Conservation (phyloP, 2,888 invertebrate species). For the Endotricha flammealis region DNA sequence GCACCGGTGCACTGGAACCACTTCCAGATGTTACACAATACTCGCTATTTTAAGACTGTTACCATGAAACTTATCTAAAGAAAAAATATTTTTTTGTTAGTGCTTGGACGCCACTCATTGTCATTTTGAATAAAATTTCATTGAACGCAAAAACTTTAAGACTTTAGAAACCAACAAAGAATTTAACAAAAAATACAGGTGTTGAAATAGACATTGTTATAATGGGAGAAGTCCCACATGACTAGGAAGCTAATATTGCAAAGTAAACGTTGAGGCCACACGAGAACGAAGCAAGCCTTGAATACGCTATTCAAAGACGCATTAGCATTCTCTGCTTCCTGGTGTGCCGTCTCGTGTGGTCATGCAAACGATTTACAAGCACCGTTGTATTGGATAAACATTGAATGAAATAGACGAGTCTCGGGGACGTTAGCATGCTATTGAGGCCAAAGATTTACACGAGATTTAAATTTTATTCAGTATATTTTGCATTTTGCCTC, state of each 20-base stretch:
- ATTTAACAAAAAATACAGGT: not conserved
- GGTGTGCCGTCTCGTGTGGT: slow-evolving; percentile 53
- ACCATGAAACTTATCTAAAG: slow-evolving; percentile 30
- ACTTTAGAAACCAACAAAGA: not conserved
- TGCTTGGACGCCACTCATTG: not conserved
- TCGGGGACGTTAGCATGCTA: slow-evolving; percentile 59
- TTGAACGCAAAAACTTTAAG: slow-evolving; percentile 9
- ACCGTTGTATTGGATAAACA: slow-evolving; percentile 36
- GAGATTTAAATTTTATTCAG: slow-evolving; percentile 50
- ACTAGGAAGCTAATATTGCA: slow-evolving; percentile 57
- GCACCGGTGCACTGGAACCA: slow-evolving; percentile 38
- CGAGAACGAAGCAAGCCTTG: slow-evolving; percentile 68
- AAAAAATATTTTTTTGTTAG: not conserved
- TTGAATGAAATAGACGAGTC: slow-evolving; percentile 42
- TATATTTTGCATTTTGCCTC: slow-evolving; percentile 61
- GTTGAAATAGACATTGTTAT: slow-evolving; percentile 16
- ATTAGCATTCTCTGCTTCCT: slow-evolving; percentile 74
- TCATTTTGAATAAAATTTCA: slow-evolving; percentile 1
- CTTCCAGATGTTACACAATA: slow-evolving; percentile 54
- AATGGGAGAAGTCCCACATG: slow-evolving; percentile 28
- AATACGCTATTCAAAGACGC: slow-evolving; percentile 70
- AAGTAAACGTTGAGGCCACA: slow-evolving; percentile 63
- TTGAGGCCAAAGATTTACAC: slow-evolving; percentile 58
- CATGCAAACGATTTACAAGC: slow-evolving; percentile 42
- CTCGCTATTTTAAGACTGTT: slow-evolving; percentile 51